Conservation (phyloP, 2,797 vertebrate species). For the Menidia menidia region DNA sequence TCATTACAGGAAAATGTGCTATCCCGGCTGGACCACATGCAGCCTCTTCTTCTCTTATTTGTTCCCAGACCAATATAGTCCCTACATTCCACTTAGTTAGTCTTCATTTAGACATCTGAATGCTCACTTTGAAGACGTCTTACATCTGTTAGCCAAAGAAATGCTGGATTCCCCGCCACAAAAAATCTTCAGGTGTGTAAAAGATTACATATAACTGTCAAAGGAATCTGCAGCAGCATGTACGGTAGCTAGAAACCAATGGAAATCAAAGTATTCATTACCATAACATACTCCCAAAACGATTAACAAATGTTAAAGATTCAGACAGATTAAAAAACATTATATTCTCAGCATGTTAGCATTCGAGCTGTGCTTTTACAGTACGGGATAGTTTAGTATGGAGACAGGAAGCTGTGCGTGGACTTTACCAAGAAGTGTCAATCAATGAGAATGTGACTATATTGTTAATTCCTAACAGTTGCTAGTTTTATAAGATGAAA, state of each 20-base stretch:
- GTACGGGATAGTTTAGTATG: conserved; percentile 24
- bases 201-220: conserved; percentile 46
- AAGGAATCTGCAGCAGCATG: conserved; percentile 36
- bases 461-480: conserved; percentile 54
- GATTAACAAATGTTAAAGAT: not conserved
- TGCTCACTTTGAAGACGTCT: conserved; percentile 31
- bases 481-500: conserved; percentile 55
- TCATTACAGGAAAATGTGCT: conserved; percentile 63
- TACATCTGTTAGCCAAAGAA: conserved; percentile 30
- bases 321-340: conserved; percentile 18
- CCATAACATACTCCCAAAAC: conserved; percentile 2
- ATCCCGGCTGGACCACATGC: conserved; percentile 67
- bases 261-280: conserved; percentile 33
- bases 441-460: conserved; percentile 60
- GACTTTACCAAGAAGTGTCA: conserved; percentile 28
- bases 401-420: conserved; percentile 8
- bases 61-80: conserved; percentile 52
- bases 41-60: conserved; percentile 45
- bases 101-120: conserved; percentile 56
- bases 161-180: conserved; percentile 38
- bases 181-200: conserved; percentile 56
- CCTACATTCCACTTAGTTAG: conserved; percentile 56
- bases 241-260: conserved; percentile 20
- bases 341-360: conserved; percentile 25
- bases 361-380: conserved; percentile 19